These are phyloP conservation scores for Xerus rutilus DNA, from an alignment of 2,797 vertebrate genomes.

Conservation along the genomic window DNA sequence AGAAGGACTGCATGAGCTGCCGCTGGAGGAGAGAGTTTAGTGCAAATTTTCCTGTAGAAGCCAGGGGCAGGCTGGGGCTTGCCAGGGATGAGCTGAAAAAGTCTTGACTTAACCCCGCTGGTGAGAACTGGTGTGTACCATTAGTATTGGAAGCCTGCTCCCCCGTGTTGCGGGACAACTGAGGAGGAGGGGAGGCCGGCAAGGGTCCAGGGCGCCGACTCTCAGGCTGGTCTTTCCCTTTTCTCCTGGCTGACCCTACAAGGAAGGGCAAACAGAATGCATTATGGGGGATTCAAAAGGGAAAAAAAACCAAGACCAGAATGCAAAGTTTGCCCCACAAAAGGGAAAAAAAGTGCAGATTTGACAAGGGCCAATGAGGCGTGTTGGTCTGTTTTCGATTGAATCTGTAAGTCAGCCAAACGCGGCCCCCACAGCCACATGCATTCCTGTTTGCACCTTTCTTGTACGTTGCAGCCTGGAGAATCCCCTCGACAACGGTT, in stretches of 20 bases:
- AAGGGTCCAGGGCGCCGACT: constrained; percentile 93
- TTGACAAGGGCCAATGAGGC: constrained; percentile 90
- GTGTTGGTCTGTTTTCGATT: constrained; percentile 87
- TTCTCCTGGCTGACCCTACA: constrained; percentile 99
- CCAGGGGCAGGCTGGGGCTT: constrained; percentile 93
- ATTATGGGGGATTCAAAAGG: constrained; percentile 99
- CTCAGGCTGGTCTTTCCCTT: constrained; percentile 98
- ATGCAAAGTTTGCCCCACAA: constrained; percentile 92
- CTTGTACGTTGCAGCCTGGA: constrained; percentile 98
- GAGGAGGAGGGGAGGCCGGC: constrained; percentile 94
- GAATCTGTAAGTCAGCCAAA: constrained; percentile 90
- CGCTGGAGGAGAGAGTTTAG: constrained; percentile 98
- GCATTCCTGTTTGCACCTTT: constrained; percentile 99
- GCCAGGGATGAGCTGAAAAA: constrained; percentile 95
- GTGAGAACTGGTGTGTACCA: constrained; percentile 97
- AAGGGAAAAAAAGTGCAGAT: constrained; percentile 89
- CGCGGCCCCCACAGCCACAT: constrained; percentile 97
- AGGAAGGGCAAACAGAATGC: constrained; percentile 99
- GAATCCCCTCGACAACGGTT: constrained; percentile 90
- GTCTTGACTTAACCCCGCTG: constrained; percentile 98
- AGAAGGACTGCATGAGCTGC: constrained; percentile 99
- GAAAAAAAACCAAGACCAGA: constrained; percentile 94
- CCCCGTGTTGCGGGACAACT: constrained; percentile 93
- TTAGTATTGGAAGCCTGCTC: constrained; percentile 95
- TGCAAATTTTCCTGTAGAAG: constrained; percentile 97